Base-by-base conservation (phyloP, 1,140 invertebrate species). In the Drosophila pectinifera region DNA sequence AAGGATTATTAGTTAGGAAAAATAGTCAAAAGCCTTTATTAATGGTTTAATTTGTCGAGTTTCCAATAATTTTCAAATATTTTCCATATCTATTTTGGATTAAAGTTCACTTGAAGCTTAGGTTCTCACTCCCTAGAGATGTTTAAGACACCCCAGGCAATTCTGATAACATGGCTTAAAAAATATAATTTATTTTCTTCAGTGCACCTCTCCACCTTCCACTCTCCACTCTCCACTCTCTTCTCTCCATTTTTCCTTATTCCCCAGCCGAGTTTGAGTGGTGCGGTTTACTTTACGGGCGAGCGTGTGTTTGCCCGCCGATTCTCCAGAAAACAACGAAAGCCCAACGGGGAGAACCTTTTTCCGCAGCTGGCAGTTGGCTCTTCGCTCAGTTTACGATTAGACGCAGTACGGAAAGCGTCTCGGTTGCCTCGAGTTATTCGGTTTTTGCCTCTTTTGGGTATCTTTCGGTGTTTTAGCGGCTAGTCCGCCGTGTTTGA, bases 261-360 rank as follows among this genome's bases (percentile, higher is more conserved):
- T 24, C 18, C 45, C 20, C 13, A 28, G 4, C 34, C n/a, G 18
- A 18, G 36, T 42, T 41, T 51, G 59, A 49, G 43, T 55, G 43
- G 0, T 8, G 7, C 3, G 20, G 43, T 22, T 46, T 51, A 51
- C 46, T 78, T 57, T 63, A 48, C 46, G 43, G 46, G 39, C 36
- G 58, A 54, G 39, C 58, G 22, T 61, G 24, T 67, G 56, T 56
- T 39, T 57, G 51, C 45, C 34, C 18, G 49, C 46, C 20, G 56
- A 63, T 80, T 88, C 78, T 75, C 69, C 82, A 86, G 83, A 88
- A 85, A 85, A 22, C 5, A 53, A 53, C 78, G 78, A 82, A 78
- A 70, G 73, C 80, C 72, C 48, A 51, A 53, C 10, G 24, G 45
- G 43, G 43, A 73, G 67, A 85, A 81, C 58, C 45, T 65, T 53